Evolutionary conservation across 1,140 invertebrate species (phyloP), one percentile per base, ranked within the genome.

Genomic region (Notospermus geniculatus): DNA sequence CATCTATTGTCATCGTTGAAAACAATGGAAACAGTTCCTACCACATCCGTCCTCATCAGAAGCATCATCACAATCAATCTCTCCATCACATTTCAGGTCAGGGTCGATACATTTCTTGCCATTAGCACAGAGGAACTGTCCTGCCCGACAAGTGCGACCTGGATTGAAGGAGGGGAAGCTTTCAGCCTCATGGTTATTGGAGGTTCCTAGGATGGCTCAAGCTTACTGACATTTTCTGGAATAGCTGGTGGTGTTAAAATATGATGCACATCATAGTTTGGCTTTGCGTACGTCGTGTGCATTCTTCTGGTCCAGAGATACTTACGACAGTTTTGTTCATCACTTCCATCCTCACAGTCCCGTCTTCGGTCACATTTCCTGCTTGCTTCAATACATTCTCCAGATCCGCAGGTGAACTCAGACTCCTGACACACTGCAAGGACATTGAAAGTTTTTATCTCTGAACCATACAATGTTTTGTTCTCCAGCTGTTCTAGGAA

Each of bases 321-420:
- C 88, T 86, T 85, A 93, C 92, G 85, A 79, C 93, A 96, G 57
- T 91, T 90, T 65, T 89, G 81, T 86, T 97, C 95, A 83, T 98
- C 95, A 67, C 88, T 90, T 54, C 87, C 86, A 78, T 97, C 95
- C 62, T 67, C 72, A 82, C 95, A 97, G 77, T 98, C 96, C 56
- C 83, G 84, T 65, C 90, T 85, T 45, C 86, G 83, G 77, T 99
- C 93, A 79, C 96, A 98, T 65, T 95, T 32, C 11, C 54, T 36
- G 9, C 13, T 28, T 1, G 45, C 4, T 1, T 58, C 0, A 87
- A 98, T 94, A 76, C 95, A 98, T 63, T 95, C 86, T 41, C 92
- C 91, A 77, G 93, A 95, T 39, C 86, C 87, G 74, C 95, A 98
- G 0, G 91, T 94, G 0, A 93, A 92, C 82, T 98, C 88, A 66